Base-by-base conservation (phyloP, 1,140 invertebrate species). In the Aphaenogaster ashmeadi region DNA sequence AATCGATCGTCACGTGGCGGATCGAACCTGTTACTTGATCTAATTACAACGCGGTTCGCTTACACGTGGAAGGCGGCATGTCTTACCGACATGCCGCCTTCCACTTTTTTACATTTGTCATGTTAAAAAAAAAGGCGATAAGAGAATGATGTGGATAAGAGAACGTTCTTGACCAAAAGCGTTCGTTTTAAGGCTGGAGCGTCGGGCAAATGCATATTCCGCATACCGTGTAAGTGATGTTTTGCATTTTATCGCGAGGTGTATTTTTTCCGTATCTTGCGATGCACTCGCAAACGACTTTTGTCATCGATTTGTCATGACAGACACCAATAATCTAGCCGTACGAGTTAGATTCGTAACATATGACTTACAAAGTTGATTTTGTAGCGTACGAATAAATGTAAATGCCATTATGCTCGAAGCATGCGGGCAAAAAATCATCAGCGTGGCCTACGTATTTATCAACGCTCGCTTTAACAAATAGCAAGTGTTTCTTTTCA, bases 31-130 rank as follows among this genome's bases (percentile, higher is more conserved):
- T 58, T 74, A 84, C 27, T 83, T 62, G 54, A 50, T 50, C 41
- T 75, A 75, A 84, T 84, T 84, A 75, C 69, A 74, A 33, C 18
- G 18, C 9, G 27, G 15, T 81, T 47, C 38, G 41, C n/a, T 60
- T 60, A 27, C 8, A 60, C 21, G 15, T 52, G 56, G 13, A 33
- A 47, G 27, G 36, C 7, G 21, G 27, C 77, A 36, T 15, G 50
- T 56, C 44, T 21, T 21, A 21, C 21, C 21, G 21, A 27, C 27
- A 27, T 27, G 27, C 27, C 27, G 27, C 27, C 27, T 27, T 27
- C 27, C 27, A 27, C 27, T 27, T 27, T 27, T 27, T 27, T 27
- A 27, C 27, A 27, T 27, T 36, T 58, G 21, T 58, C 47, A 15
- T 9, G 18, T 47, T 15, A 44, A 72, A 83, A 33, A 47, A 15